These are phyloP conservation scores for Tetramorium parvispinum DNA, from an alignment of 1,140 invertebrate genomes.

Conservation along the genomic window DNA sequence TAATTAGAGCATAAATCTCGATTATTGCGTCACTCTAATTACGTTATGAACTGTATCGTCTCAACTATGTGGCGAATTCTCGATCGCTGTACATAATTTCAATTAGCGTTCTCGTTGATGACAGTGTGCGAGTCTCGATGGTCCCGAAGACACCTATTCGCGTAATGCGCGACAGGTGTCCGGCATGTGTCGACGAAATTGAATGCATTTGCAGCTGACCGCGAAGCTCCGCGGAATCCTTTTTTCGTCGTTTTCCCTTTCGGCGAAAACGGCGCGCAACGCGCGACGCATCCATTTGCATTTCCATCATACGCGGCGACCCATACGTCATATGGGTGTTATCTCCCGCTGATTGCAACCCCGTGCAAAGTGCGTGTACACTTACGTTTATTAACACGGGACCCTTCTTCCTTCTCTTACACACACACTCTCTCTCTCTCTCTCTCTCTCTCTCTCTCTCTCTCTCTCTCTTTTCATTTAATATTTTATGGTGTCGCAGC, in stretches of 20 bases:
- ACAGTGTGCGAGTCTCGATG: not conserved
- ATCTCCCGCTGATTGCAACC: constrained; percentile 56
- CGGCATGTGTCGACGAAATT: constrained; percentile 11
- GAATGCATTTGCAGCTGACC: constrained; percentile 16
- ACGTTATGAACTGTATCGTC: not conserved
- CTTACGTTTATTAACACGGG: constrained; percentile 67
- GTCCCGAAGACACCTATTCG: not conserved
- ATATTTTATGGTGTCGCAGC: constrained; percentile 55
- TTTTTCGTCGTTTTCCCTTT: constrained; percentile 15
- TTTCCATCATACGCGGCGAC: constrained; percentile 36
- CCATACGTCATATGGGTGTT: constrained; percentile 48
- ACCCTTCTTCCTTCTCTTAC: not conserved
- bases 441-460: constrained; percentile 1
- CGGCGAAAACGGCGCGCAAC: constrained; percentile 32
- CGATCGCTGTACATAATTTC: constrained; percentile 21
- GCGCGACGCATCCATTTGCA: constrained; percentile 40
- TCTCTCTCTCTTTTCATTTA: constrained; percentile 39
- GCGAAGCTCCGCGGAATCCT: not conserved
- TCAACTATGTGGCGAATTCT: constrained; percentile 1
- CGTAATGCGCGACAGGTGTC: constrained; percentile 9
- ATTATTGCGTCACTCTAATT: not conserved
- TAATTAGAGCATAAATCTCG: constrained; percentile 24
- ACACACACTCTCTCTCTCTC: not conserved
- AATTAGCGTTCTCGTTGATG: constrained; percentile 20
- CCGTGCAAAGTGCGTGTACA: constrained; percentile 28